Percentiles rank a stretch among this genome's conserved stretches.
Conservation (phyloP, 2,888 invertebrate species). For the Calephelis perditalis region DNA sequence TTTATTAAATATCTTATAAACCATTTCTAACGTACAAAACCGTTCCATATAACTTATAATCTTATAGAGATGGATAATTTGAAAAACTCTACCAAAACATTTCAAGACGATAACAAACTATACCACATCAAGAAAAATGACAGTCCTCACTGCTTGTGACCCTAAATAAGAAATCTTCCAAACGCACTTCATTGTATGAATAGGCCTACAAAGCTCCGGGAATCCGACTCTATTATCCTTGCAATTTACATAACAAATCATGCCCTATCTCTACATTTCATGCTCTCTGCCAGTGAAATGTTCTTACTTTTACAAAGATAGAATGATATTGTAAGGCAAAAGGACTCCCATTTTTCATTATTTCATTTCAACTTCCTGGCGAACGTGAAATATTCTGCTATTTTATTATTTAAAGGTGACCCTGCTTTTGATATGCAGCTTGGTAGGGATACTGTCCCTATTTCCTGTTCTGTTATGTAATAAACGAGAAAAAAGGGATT, state of each 20-base stretch:
- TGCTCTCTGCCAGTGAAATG: slow-evolving; percentile 23
- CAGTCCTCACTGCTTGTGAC: background rate
- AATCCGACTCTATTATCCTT: slow-evolving; percentile 23
- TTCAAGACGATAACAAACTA: background rate
- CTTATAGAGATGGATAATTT: too few relatives aligned
- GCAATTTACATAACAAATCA: slow-evolving; percentile 29
- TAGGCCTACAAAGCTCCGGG: slow-evolving; percentile 14
- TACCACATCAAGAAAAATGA: background rate
- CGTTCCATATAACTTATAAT: too few relatives aligned
- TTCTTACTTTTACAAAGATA: slow-evolving; percentile 26
- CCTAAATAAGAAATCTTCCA: slow-evolving; percentile 3
- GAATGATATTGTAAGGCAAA: slow-evolving; percentile 18
- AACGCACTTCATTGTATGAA: slow-evolving; percentile 12
- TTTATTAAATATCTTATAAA: too few relatives aligned
- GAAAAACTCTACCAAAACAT: background rate
- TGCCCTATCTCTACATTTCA: slow-evolving; percentile 21
- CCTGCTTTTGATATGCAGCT: too few relatives aligned
- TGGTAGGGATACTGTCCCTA: too few relatives aligned
- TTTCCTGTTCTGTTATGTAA: too few relatives aligned
- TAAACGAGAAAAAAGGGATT: too few relatives aligned
- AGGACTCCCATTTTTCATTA: slow-evolving; percentile 2
- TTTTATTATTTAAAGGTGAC: too few relatives aligned
- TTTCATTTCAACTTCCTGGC: slow-evolving; percentile 3
- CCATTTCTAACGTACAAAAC: too few relatives aligned
- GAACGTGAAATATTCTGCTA: too few relatives aligned